These are phyloP conservation scores for Zaprionus nigranus DNA, from an alignment of 1,140 invertebrate species.

Conservation along the genomic window DNA sequence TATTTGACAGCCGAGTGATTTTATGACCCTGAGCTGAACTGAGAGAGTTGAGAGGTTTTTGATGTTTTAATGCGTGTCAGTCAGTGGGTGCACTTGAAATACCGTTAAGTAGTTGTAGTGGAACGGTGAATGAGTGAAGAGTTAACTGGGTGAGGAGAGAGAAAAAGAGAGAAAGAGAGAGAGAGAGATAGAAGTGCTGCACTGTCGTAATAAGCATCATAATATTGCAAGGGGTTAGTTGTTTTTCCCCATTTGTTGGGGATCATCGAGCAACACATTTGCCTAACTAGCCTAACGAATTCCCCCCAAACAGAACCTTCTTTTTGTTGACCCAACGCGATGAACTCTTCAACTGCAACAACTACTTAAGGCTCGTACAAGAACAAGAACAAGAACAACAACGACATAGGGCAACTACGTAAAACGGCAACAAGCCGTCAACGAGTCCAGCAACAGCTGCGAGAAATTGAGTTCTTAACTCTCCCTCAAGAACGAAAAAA, in stretches of 20 bases:
- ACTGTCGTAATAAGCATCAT: slow-evolving; percentile 1
- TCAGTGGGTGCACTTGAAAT: slow-evolving; percentile 40
- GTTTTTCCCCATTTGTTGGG: not conserved
- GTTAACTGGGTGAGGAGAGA: slow-evolving; percentile 3
- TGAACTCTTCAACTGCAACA: slow-evolving; percentile 66
- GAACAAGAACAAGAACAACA: slow-evolving; percentile 16
- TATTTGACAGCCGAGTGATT: slow-evolving; percentile 75
- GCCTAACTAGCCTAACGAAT: not conserved
- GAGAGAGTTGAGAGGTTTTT: slow-evolving; percentile 2
- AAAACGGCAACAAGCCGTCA: slow-evolving; percentile 31
- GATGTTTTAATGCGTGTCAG: slow-evolving; percentile 28
- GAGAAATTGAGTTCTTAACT: slow-evolving; percentile 72
- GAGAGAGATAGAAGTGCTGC: not conserved
- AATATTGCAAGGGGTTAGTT: not conserved
- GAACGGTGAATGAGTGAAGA: slow-evolving; percentile 10
- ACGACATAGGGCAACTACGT: slow-evolving; percentile 9
- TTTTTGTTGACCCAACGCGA: slow-evolving; percentile 60
- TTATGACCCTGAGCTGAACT: slow-evolving; percentile 55
- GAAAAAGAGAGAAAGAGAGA: no score
- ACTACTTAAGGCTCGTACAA: slow-evolving; percentile 25
- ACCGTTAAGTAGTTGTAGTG: slow-evolving; percentile 38
- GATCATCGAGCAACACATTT: not conserved
- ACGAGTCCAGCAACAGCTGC: slow-evolving; percentile 46
- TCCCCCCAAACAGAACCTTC: not conserved
- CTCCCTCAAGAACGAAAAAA: slow-evolving; percentile 10